Conservation (phyloP, 2,797 vertebrate genomes). For the Anguilla pacifica region DNA sequence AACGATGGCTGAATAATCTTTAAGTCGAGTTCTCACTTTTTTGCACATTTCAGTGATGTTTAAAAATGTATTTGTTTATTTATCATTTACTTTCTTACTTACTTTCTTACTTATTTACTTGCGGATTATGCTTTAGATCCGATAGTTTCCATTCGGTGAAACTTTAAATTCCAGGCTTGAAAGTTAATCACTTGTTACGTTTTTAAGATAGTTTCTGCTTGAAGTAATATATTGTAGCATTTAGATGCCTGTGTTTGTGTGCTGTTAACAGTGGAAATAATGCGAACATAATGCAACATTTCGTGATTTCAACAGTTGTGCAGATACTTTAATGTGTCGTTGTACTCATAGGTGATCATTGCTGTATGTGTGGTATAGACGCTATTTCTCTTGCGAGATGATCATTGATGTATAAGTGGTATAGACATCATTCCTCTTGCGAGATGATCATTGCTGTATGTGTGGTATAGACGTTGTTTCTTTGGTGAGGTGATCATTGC, state of each 20-base stretch:
- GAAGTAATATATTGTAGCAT: neutral
- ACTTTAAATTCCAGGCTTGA: neutral
- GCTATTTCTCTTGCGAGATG: too few relatives aligned
- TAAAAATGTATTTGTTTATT: neutral
- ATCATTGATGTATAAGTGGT: too few relatives aligned
- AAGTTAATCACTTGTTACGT: neutral
- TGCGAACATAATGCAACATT: neutral
- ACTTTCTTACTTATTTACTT: neutral
- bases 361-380: too few relatives aligned
- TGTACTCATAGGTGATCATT: neutral
- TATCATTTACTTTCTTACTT: neutral
- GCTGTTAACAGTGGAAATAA: neutral
- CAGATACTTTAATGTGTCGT: neutral
- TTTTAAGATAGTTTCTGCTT: neutral
- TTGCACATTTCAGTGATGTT: neutral
- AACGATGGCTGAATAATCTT: neutral
- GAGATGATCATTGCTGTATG: too few relatives aligned
- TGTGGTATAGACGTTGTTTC: too few relatives aligned
- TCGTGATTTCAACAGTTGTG: neutral
- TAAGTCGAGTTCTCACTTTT: neutral
- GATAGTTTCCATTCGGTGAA: neutral
- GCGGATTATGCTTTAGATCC: neutral
- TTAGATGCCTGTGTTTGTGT: neutral
- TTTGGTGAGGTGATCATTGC: too few relatives aligned
- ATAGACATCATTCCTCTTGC: too few relatives aligned